Evolutionary conservation across 2,888 invertebrate genomes (phyloP).

Genomic region (Drosophila niveifrons): DNA sequence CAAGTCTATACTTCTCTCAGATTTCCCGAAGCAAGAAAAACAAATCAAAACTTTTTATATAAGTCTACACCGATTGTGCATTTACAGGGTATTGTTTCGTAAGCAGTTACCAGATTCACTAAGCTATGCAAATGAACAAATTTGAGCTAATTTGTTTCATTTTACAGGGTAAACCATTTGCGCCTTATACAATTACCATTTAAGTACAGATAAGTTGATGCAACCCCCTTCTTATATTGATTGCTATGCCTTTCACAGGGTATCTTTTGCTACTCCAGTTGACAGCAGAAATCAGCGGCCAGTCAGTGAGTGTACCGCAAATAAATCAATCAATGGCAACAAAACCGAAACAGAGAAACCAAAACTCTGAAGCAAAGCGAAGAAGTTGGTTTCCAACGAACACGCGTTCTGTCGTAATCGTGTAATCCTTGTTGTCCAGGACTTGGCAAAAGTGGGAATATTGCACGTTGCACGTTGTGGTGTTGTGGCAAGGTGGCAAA

Average conservation of each 20-base stretch:
- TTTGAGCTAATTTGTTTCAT: no score
- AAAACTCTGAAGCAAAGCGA: slow-evolving; percentile 2
- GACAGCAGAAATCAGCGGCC: slow-evolving; percentile 26
- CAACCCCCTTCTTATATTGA: background rate
- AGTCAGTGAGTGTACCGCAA: slow-evolving; percentile 25
- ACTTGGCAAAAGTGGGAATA: background rate
- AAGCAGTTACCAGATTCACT: no score
- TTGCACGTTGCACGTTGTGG: slow-evolving; percentile 8
- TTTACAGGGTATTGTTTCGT: no score
- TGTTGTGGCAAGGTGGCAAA: background rate
- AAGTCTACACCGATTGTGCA: no score
- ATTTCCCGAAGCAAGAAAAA: no score
- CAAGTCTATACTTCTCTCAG: no score
- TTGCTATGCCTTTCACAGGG: slow-evolving; percentile 8
- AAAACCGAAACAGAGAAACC: slow-evolving; percentile 11
- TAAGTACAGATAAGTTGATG: no score
- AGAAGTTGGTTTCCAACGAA: slow-evolving; percentile 39
- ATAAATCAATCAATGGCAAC: slow-evolving; percentile 52
- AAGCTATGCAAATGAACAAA: no score
- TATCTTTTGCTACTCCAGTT: background rate
- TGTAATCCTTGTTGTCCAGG: slow-evolving; percentile 50
- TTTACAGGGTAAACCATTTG: no score
- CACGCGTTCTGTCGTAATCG: slow-evolving; percentile 21
- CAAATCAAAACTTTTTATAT: no score
- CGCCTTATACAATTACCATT: no score